Evolutionary conservation across 2,888 invertebrate genomes (phyloP), one percentile per base, ranked within the genome.

Genomic region (Exephanes ischioxanthus): DNA sequence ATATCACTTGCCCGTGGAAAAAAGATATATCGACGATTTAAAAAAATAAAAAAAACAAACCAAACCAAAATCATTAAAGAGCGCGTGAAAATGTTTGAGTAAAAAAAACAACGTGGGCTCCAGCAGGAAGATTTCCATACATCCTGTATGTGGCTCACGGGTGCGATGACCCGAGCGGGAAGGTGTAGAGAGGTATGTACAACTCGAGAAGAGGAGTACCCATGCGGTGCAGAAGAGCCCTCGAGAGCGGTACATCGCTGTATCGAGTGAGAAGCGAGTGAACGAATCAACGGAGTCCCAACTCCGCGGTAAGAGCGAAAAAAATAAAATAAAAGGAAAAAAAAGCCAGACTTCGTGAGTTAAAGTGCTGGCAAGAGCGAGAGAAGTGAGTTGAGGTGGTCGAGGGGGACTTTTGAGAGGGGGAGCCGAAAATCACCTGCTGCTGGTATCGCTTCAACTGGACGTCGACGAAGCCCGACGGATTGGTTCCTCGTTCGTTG

Each of bases 101-200:
- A 16, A 53, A 53, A 41, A 16, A 33, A 4, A 22, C 26, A 58
- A 67, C 37, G 33, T 61, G 58, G 33, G 9, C 37, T 48, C 68
- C 30, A 73, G 58, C 71, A 70, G 55, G 16, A 79, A 55, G 68
- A 84, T 83, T 85, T 85, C 72, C 84, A 82, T 82, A 76, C 77
- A 75, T 75, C 70, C 55, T 83, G 76, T 78, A 71, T 68, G 83
- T 83, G 80, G 61, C 82, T 83, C 80, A 67, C 77, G 86, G 72
- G 88, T 86, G 85, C 87, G 84, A 83, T 81, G 88, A 87, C 86
- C 86, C 85, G 80, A 73, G 51, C 53, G 76, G 53, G 53, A 63
- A 63, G 79, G 70, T 79, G 26, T 70, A 79, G 30, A 30, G 53
- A 79, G 70, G 68, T 63, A 71, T 37, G 68, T 79, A 71, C 78